phyloP scores from a whole-genome alignment of 2,888 invertebrate species.

The Nomada hirtipes region DNA sequence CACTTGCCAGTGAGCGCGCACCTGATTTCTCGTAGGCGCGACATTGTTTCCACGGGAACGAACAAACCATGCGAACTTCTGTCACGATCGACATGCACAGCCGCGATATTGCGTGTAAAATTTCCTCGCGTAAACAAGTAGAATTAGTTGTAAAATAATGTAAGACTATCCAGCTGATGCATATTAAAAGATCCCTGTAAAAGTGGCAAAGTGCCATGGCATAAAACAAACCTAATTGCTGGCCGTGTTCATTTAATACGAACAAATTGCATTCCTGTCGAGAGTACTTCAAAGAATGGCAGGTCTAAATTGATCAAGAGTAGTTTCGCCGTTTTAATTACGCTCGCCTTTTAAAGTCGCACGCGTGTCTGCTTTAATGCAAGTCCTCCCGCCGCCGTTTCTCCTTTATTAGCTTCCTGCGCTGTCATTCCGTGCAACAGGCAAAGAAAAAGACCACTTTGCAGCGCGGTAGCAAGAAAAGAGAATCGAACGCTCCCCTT shows the following conservation, averaged over 20 bases:
- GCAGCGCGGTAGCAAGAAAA: background rate
- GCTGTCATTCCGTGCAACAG: constrained; percentile 13
- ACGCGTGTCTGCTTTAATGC: constrained; percentile 42
- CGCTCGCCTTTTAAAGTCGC: constrained; percentile 37
- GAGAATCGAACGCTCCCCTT: constrained; percentile 22
- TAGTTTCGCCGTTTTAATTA: constrained; percentile 53
- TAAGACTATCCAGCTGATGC: too few species aligned
- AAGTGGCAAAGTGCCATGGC: background rate
- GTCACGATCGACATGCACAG: background rate
- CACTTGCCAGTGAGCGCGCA: background rate
- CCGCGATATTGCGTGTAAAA: background rate
- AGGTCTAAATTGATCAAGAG: constrained; percentile 50
- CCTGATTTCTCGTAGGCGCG: background rate
- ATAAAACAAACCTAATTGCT: constrained; percentile 20
- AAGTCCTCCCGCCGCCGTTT: constrained; percentile 1
- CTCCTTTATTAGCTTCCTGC: constrained; percentile 40
- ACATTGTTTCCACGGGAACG: constrained; percentile 24
- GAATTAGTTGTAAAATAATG: too few species aligned
- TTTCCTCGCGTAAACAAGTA: background rate
- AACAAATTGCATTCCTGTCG: constrained; percentile 35
- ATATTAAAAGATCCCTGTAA: background rate
- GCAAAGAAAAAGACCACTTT: constrained; percentile 30
- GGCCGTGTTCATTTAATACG: constrained; percentile 20
- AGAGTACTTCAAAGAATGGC: constrained; percentile 39
- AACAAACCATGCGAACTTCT: background rate